These are phyloP conservation scores for Ladona fulva DNA, from an alignment of 1,140 invertebrate species.

Conservation along the genomic window DNA sequence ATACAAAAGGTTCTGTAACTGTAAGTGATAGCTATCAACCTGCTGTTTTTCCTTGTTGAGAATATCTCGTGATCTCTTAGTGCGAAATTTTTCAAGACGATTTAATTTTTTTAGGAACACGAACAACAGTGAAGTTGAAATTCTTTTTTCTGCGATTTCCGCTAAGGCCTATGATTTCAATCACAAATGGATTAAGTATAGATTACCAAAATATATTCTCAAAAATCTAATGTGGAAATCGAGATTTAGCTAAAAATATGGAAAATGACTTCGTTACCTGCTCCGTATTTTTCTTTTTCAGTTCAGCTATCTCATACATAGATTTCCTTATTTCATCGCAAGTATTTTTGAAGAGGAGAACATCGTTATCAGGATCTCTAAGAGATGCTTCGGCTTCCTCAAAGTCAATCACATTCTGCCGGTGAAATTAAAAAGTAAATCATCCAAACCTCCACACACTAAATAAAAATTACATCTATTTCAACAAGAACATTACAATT, in stretches of 20 bases:
- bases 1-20: conserved; percentile 90
- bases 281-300: conserved; percentile 47
- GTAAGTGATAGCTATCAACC: conserved; percentile 81
- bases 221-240: conserved; percentile 23
- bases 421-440: conserved; percentile 17
- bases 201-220: conserved; percentile 22
- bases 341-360: conserved; percentile 52
- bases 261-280: conserved; percentile 37
- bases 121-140: conserved; percentile 62
- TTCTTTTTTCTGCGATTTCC: conserved; percentile 53
- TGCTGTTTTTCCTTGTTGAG: conserved; percentile 69
- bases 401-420: conserved; percentile 51
- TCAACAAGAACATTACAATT: conserved; percentile 15
- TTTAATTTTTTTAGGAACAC: conserved; percentile 82
- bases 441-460: conserved; percentile 14
- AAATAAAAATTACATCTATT: conserved; percentile 13
- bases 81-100: conserved; percentile 77
- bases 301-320: conserved; percentile 52
- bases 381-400: conserved; percentile 64
- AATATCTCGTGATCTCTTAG: conserved; percentile 69
- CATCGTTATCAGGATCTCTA: conserved; percentile 55
- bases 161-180: conserved; percentile 43
- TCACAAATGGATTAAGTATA: neutral
- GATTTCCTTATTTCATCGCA: conserved; percentile 55
- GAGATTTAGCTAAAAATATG: neutral